Conservation (phyloP, 2,888 invertebrate species). For the Zele albiditarsus region DNA sequence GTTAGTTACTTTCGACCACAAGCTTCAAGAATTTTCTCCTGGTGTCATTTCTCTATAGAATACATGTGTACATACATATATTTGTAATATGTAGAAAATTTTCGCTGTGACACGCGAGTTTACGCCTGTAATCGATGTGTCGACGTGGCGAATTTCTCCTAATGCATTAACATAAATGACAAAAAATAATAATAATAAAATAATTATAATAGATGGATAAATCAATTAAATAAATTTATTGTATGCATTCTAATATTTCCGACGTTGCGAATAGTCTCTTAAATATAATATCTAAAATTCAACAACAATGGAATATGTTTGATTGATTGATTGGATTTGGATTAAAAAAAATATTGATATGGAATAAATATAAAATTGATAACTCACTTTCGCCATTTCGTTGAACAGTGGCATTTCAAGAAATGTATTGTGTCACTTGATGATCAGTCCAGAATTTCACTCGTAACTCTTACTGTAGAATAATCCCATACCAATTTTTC, state of each 20-base stretch:
- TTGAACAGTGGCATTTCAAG: background rate
- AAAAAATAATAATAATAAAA: background rate
- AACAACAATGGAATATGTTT: background rate
- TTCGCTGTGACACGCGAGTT: background rate
- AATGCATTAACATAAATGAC: background rate
- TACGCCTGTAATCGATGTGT: background rate
- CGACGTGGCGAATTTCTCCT: background rate
- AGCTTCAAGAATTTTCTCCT: slow-evolving; percentile 3
- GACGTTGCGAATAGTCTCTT: background rate
- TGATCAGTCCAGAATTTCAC: background rate
- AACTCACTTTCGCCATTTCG: slow-evolving; percentile 44
- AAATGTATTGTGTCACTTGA: background rate
- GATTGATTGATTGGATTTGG: background rate
- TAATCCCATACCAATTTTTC: background rate
- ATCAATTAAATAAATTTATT: background rate
- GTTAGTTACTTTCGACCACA: background rate
- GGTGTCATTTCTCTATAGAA: background rate
- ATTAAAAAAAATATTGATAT: background rate
- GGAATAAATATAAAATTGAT: background rate
- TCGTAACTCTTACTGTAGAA: background rate
- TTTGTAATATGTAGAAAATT: background rate
- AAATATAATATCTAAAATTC: background rate
- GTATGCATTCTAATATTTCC: background rate
- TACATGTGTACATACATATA: background rate
- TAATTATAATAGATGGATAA: background rate